A percentile compares a stretch with the other conserved stretches of the same genome.
These are phyloP conservation scores for Callimorpha dominula DNA, from an alignment of 2,888 invertebrate species.

Conservation along the genomic window DNA sequence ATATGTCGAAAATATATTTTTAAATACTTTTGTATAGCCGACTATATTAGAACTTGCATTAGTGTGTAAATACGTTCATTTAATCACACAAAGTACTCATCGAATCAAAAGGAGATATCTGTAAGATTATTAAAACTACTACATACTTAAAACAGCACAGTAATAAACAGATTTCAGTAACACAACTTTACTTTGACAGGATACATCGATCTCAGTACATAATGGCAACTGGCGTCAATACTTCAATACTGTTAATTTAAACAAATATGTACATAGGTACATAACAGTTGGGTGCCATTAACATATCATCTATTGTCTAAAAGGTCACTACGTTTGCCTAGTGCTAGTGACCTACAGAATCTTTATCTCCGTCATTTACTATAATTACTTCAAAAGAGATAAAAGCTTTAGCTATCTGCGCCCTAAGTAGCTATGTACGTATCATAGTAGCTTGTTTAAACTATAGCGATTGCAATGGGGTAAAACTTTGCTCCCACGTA, in stretches of 20 bases:
- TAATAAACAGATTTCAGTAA: neutral
- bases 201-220: neutral
- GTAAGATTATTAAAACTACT: no score
- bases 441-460: neutral
- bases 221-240: neutral
- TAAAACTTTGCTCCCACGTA: neutral
- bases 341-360: conserved; percentile 40
- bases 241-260: conserved; percentile 10
- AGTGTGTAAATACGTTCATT: neutral
- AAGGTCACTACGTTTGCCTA: conserved; percentile 1
- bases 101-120: no score
- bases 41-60: neutral
- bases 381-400: conserved; percentile 29
- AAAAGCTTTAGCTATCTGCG: neutral
- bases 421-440: neutral
- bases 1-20: no score
- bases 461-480: neutral
- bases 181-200: neutral
- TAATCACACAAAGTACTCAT: neutral
- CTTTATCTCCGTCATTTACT: conserved; percentile 47
- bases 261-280: conserved; percentile 15
- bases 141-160: no score
- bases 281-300: conserved; percentile 23
- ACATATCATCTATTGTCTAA: conserved; percentile 25
- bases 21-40: neutral